These are phyloP conservation scores for Actinostola sp. DNA, from an alignment of 92 coral and sea anemone species.

Conservation along the genomic window DNA sequence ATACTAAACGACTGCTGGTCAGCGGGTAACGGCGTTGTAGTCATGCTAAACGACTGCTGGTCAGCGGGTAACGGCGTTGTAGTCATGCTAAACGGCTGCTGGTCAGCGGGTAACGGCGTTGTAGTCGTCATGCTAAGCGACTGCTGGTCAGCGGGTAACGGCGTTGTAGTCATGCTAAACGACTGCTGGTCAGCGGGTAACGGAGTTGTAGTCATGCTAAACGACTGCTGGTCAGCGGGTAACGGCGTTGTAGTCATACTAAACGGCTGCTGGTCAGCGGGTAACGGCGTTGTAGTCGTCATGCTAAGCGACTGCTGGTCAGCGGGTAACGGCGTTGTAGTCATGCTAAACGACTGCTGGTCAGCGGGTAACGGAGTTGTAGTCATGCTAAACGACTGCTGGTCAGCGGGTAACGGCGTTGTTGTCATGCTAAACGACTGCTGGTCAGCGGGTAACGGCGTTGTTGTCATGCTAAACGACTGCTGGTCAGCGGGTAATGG, in stretches of 20 bases:
- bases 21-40: not conserved
- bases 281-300: not conserved
- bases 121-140: not conserved
- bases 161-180: not conserved
- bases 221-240: conserved; percentile 7
- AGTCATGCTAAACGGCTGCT: not conserved
- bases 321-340: not conserved
- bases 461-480: not conserved
- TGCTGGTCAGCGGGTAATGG: conserved; percentile 2
- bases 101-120: conserved; percentile 7
- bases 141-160: conserved; percentile 3
- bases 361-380: not conserved
- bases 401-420: not conserved
- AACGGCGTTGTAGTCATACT: not conserved
- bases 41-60: conserved; percentile 3
- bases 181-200: conserved; percentile 2
- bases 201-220: not conserved
- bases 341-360: not conserved
- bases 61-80: not conserved
- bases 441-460: not conserved
- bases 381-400: not conserved
- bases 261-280: not conserved
- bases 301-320: not conserved
- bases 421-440: not conserved
- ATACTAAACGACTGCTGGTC: not conserved